Evolutionary conservation across 2,888 invertebrate species (phyloP).

Genomic region (Eristalinus aeneus): DNA sequence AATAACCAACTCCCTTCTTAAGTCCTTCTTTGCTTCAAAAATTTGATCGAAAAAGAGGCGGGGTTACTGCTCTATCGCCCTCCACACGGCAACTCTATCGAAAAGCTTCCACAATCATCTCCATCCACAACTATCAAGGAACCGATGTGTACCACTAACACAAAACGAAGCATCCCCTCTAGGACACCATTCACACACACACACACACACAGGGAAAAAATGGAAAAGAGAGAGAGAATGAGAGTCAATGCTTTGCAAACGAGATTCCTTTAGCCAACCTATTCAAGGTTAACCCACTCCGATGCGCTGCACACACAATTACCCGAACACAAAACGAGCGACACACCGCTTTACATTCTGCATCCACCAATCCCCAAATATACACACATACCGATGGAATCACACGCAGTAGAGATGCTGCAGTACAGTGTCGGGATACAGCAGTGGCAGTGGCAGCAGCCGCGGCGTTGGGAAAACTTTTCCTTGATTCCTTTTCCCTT

Average conservation of each 20-base stretch:
- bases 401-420: background rate
- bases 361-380: conserved; percentile 6
- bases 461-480: conserved; percentile 31
- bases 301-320: conserved; percentile 58
- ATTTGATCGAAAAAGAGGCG: background rate
- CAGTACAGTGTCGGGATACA: background rate
- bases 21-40: too few relatives aligned
- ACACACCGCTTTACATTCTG: background rate
- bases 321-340: conserved; percentile 43
- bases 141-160: background rate
- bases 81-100: background rate
- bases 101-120: background rate
- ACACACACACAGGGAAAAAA: background rate
- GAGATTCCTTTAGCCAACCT: conserved; percentile 16
- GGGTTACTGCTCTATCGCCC: background rate
- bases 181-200: background rate
- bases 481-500: conserved; percentile 37
- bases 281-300: conserved; percentile 64
- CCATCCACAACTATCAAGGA: background rate
- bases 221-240: background rate
- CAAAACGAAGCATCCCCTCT: background rate
- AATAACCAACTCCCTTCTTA: too few relatives aligned
- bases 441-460: conserved; percentile 5
- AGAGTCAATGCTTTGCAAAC: background rate
- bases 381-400: background rate